These are phyloP conservation scores for Brachionus sp. DNA, from an alignment of 1,140 invertebrate genomes.

Conservation along the genomic window DNA sequence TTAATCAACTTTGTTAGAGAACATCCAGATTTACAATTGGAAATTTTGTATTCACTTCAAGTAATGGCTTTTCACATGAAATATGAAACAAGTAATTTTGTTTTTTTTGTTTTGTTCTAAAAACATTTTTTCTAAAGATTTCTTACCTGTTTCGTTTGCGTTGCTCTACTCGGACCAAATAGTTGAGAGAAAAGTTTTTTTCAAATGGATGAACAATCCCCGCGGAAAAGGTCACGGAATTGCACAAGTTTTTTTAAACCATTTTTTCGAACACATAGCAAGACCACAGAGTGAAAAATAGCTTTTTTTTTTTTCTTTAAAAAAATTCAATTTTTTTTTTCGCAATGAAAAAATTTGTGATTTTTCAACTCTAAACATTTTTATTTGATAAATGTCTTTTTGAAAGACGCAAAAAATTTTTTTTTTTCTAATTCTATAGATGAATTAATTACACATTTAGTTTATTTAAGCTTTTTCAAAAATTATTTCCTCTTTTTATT, in stretches of 20 bases:
- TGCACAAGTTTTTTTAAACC: neutral
- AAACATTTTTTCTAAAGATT: neutral
- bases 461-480: too few species aligned
- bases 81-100: neutral
- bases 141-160: neutral
- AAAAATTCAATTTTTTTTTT: too few species aligned
- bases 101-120: too few species aligned
- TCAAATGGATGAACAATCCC: slow-evolving; percentile 2
- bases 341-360: too few species aligned
- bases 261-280: neutral
- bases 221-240: slow-evolving; percentile 7
- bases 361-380: too few species aligned
- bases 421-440: too few species aligned
- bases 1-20: neutral
- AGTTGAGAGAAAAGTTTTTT: neutral
- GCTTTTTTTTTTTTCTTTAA: too few species aligned
- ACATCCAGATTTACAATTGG: neutral
- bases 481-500: too few species aligned
- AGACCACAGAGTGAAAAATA: neutral
- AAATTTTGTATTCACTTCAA: slow-evolving; percentile 3
- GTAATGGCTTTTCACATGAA: neutral
- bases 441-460: too few species aligned
- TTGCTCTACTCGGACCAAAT: neutral
- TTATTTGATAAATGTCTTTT: too few species aligned
- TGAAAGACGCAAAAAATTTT: too few species aligned